phyloP scores from a whole-genome alignment of 2,797 vertebrate species.

The Gadopsis marmoratus region DNA sequence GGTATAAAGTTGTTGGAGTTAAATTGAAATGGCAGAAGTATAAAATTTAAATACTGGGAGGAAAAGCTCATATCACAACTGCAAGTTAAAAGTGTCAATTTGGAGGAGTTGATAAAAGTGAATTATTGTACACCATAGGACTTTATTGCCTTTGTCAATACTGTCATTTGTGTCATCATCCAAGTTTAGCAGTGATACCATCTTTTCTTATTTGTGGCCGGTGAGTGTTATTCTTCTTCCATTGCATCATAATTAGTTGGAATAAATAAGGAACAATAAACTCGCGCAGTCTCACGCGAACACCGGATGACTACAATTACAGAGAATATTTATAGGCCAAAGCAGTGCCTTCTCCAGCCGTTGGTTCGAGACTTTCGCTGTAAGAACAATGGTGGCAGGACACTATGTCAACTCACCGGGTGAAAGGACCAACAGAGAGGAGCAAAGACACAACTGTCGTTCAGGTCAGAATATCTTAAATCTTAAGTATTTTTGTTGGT shows the following conservation, averaged over 20 bases:
- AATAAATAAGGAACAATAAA: not conserved
- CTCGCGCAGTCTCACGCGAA: rapidly evolving
- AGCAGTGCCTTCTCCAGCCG: too few relatives aligned
- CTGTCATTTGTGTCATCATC: not conserved
- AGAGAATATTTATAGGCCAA: not conserved
- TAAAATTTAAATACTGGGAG: too few relatives aligned
- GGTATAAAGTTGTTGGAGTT: too few relatives aligned
- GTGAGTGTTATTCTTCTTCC: not conserved
- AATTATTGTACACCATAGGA: not conserved
- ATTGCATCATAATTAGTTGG: not conserved
- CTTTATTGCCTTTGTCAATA: not conserved
- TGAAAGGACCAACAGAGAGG: too few relatives aligned
- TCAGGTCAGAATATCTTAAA: constrained; percentile 8
- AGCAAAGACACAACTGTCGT: not conserved
- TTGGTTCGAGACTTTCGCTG: not conserved
- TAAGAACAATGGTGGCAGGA: not conserved
- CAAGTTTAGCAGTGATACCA: not conserved
- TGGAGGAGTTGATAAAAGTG: not conserved
- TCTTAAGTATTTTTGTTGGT: not conserved
- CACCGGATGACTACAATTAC: too few relatives aligned
- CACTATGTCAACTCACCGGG: constrained; percentile 1
- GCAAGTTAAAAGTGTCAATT: not conserved
- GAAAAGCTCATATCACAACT: not conserved
- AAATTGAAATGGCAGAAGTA: too few relatives aligned
- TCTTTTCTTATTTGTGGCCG: not conserved